Evolutionary conservation across 2,113 vertebrate genomes (phyloP), one percentile per base, ranked within the genome.

Genomic region (Tachuris rubrigastra): DNA sequence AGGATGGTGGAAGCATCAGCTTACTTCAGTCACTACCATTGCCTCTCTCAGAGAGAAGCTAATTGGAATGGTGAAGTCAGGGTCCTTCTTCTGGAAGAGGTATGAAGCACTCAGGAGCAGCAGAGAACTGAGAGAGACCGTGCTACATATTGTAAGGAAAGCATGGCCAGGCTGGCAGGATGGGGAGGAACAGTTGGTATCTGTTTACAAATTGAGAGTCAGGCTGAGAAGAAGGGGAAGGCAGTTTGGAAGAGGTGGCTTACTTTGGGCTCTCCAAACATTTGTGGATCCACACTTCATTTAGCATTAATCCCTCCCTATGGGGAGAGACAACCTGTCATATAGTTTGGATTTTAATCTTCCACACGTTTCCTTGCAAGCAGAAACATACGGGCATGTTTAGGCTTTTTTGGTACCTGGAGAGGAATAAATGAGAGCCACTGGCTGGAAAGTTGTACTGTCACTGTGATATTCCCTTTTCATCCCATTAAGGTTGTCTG

Each of bases 261-360:
- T 6, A 77, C 53, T 71, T 69, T n/a, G 50, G 55, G n/a, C 28
- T 88, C 37, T 79, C 55, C 85, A 90, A 87, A 77, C 68, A 73
- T 92, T 93, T 93, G 66, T 93, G 62, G 46, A 94, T 93, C 76
- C 44, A 89, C 78, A 87, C 83, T 67, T 93, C 74, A 85, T 95
- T 95, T 93, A 91, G 71, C 91, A 95, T 85, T 84, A 87, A 92
- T 83, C 46, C 55, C 33, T 95, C 90, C 84, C 79, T 95, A 80
- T 33, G 24, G 95, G 93, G 92, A 74, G 35, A 63, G 14, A 44
- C 73, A 90, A 66, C 88, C 90, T 95, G 91, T 85, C 80, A n/a
- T 79, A 87, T 49, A 80, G 69, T 67, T 90, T 87, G 59, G 71
- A 65, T 96, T 96, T 78, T 89, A 87, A 86, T 87, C 84, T 95